Conservation (phyloP, 2,797 vertebrate genomes). For the Podarcis siculus region DNA sequence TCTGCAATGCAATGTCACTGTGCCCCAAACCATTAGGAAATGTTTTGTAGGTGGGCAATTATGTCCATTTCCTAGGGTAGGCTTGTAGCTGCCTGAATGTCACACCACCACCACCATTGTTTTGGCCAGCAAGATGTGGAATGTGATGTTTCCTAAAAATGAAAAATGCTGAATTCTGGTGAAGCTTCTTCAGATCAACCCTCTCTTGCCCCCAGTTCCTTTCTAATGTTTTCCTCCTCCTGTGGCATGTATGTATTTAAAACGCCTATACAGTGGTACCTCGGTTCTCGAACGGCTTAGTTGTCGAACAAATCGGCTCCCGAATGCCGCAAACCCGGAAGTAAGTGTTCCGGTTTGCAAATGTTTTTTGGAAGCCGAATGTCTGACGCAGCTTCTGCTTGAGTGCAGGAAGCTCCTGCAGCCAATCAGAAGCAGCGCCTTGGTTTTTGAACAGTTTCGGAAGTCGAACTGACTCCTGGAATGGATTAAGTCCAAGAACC, state of each 20-base stretch:
- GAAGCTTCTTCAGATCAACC: not conserved
- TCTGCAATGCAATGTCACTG: not conserved
- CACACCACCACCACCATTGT: not conserved
- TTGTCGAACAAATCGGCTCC: too few relatives aligned
- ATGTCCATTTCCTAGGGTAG: constrained; percentile 16
- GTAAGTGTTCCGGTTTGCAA: too few relatives aligned
- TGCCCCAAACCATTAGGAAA: not conserved
- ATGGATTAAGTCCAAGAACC: too few relatives aligned
- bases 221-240: not conserved
- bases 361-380: too few relatives aligned
- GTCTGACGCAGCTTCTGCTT: rapidly evolving
- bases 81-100: constrained; percentile 19
- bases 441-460: too few relatives aligned
- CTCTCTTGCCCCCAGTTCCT: not conserved
- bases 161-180: constrained; percentile 5
- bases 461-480: too few relatives aligned
- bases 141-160: not conserved
- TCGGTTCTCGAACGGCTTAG: too few relatives aligned
- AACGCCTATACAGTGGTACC: too few relatives aligned
- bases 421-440: too few relatives aligned
- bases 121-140: constrained; percentile 2
- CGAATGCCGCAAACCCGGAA: too few relatives aligned
- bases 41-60: constrained; percentile 17
- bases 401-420: too few relatives aligned
- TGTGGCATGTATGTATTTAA: too few relatives aligned